Conservation (phyloP, 2,113 vertebrate species). For the Calyptomena viridis region DNA sequence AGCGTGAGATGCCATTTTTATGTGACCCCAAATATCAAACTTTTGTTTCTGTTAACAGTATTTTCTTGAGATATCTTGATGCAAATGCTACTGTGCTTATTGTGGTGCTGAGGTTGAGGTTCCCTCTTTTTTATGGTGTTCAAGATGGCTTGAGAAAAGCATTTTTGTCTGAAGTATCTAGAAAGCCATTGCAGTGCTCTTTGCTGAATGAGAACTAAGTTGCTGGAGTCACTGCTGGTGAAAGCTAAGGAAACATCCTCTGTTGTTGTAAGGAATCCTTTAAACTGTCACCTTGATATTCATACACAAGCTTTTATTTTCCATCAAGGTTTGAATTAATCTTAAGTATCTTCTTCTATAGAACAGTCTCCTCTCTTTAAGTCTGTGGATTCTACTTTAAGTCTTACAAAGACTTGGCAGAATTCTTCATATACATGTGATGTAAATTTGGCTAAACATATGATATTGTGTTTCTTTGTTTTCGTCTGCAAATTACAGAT, state of each 20-base stretch:
- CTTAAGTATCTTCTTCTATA: neutral
- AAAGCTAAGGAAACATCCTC: neutral
- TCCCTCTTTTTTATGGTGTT: neutral
- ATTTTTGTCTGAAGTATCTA: neutral
- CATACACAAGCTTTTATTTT: neutral
- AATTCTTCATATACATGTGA: neutral
- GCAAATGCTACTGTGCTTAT: neutral
- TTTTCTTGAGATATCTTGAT: neutral
- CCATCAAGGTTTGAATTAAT: neutral
- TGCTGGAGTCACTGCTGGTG: neutral
- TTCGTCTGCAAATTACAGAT: neutral
- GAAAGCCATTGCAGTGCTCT: neutral
- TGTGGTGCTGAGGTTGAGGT: neutral
- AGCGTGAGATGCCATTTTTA: fast-evolving
- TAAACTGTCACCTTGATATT: neutral
- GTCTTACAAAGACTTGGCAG: neutral
- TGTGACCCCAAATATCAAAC: neutral
- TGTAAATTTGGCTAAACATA: neutral
- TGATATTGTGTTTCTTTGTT: neutral
- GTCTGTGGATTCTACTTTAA: neutral
- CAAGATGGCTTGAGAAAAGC: neutral
- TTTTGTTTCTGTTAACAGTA: neutral
- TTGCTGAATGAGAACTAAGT: neutral
- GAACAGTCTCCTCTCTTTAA: neutral
- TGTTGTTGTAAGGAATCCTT: neutral